Conservation (phyloP, 1,140 invertebrate genomes). For the Heliconius melpomene region DNA sequence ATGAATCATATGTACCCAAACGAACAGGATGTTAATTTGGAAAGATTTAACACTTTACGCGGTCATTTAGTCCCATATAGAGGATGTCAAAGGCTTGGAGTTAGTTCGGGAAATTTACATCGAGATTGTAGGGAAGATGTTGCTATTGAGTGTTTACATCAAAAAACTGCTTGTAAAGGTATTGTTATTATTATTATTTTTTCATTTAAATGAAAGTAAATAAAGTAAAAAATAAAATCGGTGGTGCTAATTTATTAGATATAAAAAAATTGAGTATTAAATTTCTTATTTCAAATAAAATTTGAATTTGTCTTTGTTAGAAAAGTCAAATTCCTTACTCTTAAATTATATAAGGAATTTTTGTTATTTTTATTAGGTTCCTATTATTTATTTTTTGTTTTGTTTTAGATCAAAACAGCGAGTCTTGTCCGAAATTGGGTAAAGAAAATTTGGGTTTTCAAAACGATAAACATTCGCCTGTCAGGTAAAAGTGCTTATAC, state of each 20-base stretch:
- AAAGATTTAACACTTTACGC: constrained; percentile 67
- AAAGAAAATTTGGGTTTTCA: constrained; percentile 86
- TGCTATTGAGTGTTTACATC: constrained; percentile 67
- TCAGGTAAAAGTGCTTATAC: constrained; percentile 59
- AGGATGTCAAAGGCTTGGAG: constrained; percentile 59
- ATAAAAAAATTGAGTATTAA: neutral
- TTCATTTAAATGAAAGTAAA: no score
- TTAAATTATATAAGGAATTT: no score
- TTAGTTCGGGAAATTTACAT: constrained; percentile 63
- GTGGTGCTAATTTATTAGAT: neutral
- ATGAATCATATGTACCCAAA: constrained; percentile 55
- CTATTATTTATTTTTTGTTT: constrained; percentile 11
- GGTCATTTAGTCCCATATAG: constrained; percentile 69
- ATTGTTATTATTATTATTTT: neutral
- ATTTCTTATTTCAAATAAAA: neutral
- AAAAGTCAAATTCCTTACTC: no score
- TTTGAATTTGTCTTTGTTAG: neutral
- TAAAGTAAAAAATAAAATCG: no score
- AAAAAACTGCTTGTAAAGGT: constrained; percentile 70
- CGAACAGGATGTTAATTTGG: constrained; percentile 51
- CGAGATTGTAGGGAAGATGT: constrained; percentile 63
- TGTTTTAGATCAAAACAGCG: constrained; percentile 69
- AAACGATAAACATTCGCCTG: constrained; percentile 81
- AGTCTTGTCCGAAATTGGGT: constrained; percentile 78
- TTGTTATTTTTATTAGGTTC: neutral